A percentile compares a stretch with the other conserved stretches of the same genome.
Evolutionary conservation across 2,113 vertebrate species (phyloP).

Genomic region (Panthera uncia): DNA sequence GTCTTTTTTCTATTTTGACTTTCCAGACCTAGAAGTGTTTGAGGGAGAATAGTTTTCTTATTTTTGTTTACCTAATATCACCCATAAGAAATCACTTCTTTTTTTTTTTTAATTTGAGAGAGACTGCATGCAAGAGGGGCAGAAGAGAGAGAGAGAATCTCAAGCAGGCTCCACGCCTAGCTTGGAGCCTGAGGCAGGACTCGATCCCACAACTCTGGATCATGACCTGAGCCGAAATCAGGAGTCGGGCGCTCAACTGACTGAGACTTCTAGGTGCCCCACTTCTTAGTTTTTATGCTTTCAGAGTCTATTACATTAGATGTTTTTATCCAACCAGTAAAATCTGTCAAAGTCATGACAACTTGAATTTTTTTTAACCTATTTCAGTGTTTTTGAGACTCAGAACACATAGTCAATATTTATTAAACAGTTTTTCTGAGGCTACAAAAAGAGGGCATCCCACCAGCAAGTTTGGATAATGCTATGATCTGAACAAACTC

Average conservation of each 20-base stretch:
- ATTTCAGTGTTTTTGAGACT: background rate
- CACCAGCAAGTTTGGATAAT: background rate
- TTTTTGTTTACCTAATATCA: background rate
- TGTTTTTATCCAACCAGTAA: conserved; percentile 9
- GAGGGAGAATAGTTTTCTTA: background rate
- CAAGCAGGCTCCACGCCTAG: no score
- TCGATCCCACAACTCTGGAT: no score
- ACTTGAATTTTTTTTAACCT: background rate
- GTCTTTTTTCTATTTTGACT: background rate
- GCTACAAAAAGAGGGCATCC: background rate
- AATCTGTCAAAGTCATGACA: conserved; percentile 15
- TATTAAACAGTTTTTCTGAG: background rate
- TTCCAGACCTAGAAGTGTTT: background rate
- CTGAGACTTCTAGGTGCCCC: no score
- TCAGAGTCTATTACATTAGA: background rate
- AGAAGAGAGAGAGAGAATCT: no score
- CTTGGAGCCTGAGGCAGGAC: no score
- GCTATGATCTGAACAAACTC: background rate
- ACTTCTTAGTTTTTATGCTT: conserved; percentile 38
- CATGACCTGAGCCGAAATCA: no score
- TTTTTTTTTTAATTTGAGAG: no score
- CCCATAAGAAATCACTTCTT: background rate
- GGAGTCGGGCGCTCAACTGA: no score
- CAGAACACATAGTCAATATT: background rate
- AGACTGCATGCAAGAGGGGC: no score